phyloP scores from a whole-genome alignment of 2,113 vertebrate genomes.

The Vulpes vulpes region DNA sequence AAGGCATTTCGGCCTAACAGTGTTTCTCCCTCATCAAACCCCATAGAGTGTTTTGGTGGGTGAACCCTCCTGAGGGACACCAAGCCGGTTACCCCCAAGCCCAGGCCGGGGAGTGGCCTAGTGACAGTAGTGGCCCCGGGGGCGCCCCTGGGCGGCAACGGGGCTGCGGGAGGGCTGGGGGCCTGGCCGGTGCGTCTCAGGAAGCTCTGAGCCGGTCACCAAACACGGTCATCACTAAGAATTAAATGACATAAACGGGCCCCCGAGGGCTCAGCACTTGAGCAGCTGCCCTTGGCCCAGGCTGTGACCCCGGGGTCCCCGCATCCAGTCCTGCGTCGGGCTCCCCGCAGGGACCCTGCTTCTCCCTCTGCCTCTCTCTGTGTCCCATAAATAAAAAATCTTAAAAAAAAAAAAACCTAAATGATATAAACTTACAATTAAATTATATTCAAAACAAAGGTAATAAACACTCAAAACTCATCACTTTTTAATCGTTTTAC shows the following conservation, averaged over 20 bases:
- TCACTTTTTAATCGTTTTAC: not conserved
- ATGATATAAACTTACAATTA: conserved; percentile 33
- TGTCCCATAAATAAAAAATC: no score
- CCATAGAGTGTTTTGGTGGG: conserved; percentile 43
- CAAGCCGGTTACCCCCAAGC: not conserved
- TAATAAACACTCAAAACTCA: not conserved
- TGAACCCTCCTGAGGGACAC: conserved; percentile 48
- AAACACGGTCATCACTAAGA: conserved; percentile 59
- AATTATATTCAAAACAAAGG: conserved; percentile 44
- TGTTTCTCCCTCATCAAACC: not conserved
- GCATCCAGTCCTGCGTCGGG: no score
- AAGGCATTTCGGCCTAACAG: not conserved
- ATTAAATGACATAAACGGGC: not conserved
- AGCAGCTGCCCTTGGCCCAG: no score
- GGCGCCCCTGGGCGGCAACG: no score
- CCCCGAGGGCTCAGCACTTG: no score
- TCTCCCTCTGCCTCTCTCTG: no score
- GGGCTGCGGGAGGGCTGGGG: no score
- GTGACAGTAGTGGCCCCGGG: no score
- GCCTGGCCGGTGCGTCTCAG: not conserved
- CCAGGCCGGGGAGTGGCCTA: no score
- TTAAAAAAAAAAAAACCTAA: not conserved
- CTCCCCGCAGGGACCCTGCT: no score
- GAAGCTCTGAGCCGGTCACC: conserved; percentile 46
- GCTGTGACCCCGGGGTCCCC: no score